Evolutionary conservation across 2,888 invertebrate species (phyloP), one percentile per base, ranked within the genome.

Genomic region (Stictocephala bisonia): DNA sequence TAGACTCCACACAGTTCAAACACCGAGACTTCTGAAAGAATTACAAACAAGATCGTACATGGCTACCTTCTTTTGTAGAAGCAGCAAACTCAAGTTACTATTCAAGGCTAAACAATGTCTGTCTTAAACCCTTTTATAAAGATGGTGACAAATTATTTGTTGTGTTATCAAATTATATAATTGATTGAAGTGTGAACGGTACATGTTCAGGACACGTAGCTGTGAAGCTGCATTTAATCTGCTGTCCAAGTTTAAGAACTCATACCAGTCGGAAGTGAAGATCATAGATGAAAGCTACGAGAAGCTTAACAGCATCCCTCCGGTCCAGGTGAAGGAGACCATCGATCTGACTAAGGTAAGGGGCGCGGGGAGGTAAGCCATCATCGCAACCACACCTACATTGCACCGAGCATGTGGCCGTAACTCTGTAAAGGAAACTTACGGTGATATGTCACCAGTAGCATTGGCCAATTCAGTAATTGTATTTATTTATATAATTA

Each of bases 161-260:
- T n/a, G n/a, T n/a, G n/a, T n/a, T n/a, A n/a, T n/a, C n/a, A n/a
- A n/a, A n/a, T n/a, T n/a, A n/a, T n/a, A n/a, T n/a, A n/a, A n/a
- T n/a, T n/a, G n/a, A n/a, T n/a, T n/a, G n/a, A n/a, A n/a, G n/a
- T n/a, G n/a, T n/a, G n/a, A n/a, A n/a, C n/a, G n/a, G n/a, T n/a
- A n/a, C n/a, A n/a, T n/a, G n/a, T n/a, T n/a, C 82, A 94, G 97
- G 84, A 86, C 97, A 75, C 90, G 94, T 78, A 94, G 95, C 83
- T 93, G 96, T 82, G 96, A 97, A 83, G 91, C 94, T 27, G 95
- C 97, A 0, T 94, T 95, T 82, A 94, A 94, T 81, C 88, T 96
- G 77, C 90, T 98, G 82, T 93, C 95, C 82, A 94, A 94, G 84
- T 96, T 97, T 85, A 93, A 93, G 82, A 93, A 92, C 74, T 93